These are phyloP conservation scores for Cetoscarus ocellatus DNA, from an alignment of 2,797 vertebrate genomes.

Conservation along the genomic window DNA sequence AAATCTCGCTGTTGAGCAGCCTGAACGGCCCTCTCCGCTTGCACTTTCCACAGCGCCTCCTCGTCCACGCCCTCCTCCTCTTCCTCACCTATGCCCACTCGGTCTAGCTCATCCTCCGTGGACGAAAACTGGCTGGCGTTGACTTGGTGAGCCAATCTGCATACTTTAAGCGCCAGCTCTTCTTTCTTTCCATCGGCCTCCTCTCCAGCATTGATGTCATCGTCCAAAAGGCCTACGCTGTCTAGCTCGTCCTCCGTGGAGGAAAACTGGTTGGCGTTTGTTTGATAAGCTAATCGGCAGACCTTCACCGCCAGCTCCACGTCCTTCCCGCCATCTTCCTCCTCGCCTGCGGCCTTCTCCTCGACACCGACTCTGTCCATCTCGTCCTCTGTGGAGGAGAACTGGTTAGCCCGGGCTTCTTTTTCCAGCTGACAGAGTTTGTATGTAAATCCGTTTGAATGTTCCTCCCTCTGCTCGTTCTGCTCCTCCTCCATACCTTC, in stretches of 20 bases:
- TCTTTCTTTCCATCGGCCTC: constrained; percentile 24
- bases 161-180: constrained; percentile 64
- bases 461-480: constrained; percentile 39
- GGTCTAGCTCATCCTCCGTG: constrained; percentile 68
- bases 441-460: constrained; percentile 40
- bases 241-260: constrained; percentile 73
- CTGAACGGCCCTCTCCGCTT: constrained; percentile 42
- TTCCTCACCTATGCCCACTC: constrained; percentile 36
- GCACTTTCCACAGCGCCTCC: constrained; percentile 64
- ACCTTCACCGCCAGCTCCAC: constrained; percentile 65
- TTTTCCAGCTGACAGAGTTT: constrained; percentile 67
- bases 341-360: constrained; percentile 7
- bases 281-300: constrained; percentile 63
- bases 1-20: constrained; percentile 49
- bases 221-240: constrained; percentile 24
- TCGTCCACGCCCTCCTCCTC: constrained; percentile 31
- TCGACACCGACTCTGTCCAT: constrained; percentile 58
- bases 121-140: constrained; percentile 68
- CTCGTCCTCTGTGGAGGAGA: constrained; percentile 82
- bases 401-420: constrained; percentile 56
- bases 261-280: constrained; percentile 64
- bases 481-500: constrained; percentile 28
- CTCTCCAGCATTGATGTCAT: constrained; percentile 20
- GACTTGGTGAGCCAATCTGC: constrained; percentile 61
- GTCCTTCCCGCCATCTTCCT: constrained; percentile 8